These are phyloP conservation scores for Mimas tiliae DNA, from an alignment of 2,888 invertebrate genomes.

Conservation along the genomic window DNA sequence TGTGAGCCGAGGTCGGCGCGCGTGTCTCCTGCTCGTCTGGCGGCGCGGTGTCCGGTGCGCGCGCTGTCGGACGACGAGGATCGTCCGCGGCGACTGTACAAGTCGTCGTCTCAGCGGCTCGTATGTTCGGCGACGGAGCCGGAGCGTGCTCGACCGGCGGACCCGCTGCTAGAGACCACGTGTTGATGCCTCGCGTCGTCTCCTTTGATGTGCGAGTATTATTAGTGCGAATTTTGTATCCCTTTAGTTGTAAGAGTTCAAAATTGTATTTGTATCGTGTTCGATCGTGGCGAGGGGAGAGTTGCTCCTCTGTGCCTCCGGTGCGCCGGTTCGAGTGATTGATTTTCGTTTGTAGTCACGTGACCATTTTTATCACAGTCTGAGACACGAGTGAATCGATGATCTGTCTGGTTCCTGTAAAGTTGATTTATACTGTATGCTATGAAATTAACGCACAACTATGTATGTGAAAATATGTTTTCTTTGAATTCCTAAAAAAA, in stretches of 20 bases:
- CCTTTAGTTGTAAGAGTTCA: slow-evolving; percentile 76
- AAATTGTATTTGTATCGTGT: slow-evolving; percentile 79
- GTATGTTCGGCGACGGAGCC: slow-evolving; percentile 44
- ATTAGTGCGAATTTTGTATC: slow-evolving; percentile 82
- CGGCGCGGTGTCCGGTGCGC: slow-evolving; percentile 47
- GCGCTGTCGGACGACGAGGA: slow-evolving; percentile 62
- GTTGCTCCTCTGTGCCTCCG: slow-evolving; percentile 29
- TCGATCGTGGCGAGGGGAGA: slow-evolving; percentile 49
- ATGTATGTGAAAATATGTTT: slow-evolving; percentile 38
- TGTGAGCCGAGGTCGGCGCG: slow-evolving; percentile 52
- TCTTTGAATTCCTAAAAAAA: slow-evolving; percentile 36
- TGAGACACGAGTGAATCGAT: slow-evolving; percentile 39
- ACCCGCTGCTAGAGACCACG: slow-evolving; percentile 77
- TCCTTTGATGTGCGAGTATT: slow-evolving; percentile 72
- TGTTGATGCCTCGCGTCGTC: slow-evolving; percentile 52
- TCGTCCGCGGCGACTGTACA: slow-evolving; percentile 62
- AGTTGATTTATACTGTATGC: slow-evolving; percentile 39
- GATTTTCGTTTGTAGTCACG: slow-evolving; percentile 42
- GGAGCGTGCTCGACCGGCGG: slow-evolving; percentile 44
- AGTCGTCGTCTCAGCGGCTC: slow-evolving; percentile 59
- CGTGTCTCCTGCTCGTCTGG: slow-evolving; percentile 46
- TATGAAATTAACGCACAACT: slow-evolving; percentile 58
- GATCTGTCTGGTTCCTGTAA: slow-evolving; percentile 55
- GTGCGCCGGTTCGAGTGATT: slow-evolving; percentile 50
- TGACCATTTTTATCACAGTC: slow-evolving; percentile 29